A percentile compares a stretch with the other conserved stretches of the same genome.
Conservation (phyloP, 2,113 vertebrate species). For the Rafetus swinhoei region DNA sequence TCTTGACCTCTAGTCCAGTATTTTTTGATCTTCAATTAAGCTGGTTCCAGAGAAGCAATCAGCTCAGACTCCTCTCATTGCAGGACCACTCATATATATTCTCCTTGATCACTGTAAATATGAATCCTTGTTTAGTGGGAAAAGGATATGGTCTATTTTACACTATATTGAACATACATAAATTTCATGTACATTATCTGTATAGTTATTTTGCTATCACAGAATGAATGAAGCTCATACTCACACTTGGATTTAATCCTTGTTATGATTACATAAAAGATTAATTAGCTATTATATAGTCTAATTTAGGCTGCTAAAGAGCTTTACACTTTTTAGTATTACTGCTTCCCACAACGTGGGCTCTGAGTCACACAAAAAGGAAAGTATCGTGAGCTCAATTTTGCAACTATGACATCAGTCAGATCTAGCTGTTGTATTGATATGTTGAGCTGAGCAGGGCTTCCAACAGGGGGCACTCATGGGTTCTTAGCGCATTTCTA, state of each 20-base stretch:
- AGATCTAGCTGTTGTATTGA: background rate
- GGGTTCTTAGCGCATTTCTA: background rate
- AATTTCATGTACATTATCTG: background rate
- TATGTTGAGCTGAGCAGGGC: background rate
- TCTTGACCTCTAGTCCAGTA: background rate
- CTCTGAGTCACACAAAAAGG: background rate
- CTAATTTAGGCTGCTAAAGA: background rate
- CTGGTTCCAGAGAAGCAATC: background rate
- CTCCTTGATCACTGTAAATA: background rate
- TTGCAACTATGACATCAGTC: background rate
- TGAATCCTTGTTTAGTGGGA: background rate
- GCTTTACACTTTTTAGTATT: background rate
- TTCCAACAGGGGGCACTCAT: no score
- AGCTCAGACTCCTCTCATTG: background rate
- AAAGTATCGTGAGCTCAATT: background rate
- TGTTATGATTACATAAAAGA: background rate
- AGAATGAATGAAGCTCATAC: background rate
- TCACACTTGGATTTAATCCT: background rate
- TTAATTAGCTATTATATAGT: conserved; percentile 30
- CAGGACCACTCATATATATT: background rate
- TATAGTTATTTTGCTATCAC: background rate
- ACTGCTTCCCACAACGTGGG: background rate
- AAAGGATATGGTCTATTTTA: background rate
- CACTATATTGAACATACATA: background rate
- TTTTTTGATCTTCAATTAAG: background rate